Conservation (phyloP, 2,888 invertebrate species). For the Drosophila greeni region DNA sequence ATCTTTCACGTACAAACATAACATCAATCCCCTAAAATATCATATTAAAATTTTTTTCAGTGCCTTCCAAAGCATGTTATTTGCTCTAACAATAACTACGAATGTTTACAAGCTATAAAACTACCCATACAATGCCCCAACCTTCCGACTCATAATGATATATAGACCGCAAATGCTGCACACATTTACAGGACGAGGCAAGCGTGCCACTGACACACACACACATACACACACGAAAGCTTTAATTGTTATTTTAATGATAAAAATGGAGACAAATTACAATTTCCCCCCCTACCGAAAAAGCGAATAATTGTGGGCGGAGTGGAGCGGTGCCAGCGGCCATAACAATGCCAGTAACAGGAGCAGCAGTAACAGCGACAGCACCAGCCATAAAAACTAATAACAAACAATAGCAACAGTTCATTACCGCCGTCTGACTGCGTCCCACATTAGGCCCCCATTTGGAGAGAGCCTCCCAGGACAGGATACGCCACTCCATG, state of each 20-base stretch:
- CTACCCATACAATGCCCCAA: constrained; percentile 50
- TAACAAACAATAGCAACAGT: constrained; percentile 68
- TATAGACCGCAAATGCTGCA: constrained; percentile 66
- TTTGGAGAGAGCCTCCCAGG: constrained; percentile 22
- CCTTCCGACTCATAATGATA: constrained; percentile 46
- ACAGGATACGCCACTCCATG: constrained; percentile 13
- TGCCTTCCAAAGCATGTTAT: constrained; percentile 35
- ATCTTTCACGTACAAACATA: background rate
- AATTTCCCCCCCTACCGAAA: constrained; percentile 21
- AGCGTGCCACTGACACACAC: constrained; percentile 13
- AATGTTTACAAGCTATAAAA: constrained; percentile 73
- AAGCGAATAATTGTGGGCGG: constrained; percentile 14
- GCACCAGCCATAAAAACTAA: constrained; percentile 61
- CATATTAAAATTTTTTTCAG: background rate
- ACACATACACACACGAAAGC: constrained; percentile 50
- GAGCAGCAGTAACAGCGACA: constrained; percentile 17
- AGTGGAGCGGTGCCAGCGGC: constrained; percentile 15
- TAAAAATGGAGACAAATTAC: constrained; percentile 73
- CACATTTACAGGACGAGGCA: constrained; percentile 55
- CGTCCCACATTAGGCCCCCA: constrained; percentile 33
- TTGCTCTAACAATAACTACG: constrained; percentile 51
- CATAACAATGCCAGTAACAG: constrained; percentile 22
- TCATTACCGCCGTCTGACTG: constrained; percentile 55
- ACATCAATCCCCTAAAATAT: background rate
- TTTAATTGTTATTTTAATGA: constrained; percentile 74